Percentiles rank a stretch among this genome's conserved stretches.
Conservation (phyloP, 1,140 invertebrate genomes). For the Calliopsis andreniformis region DNA sequence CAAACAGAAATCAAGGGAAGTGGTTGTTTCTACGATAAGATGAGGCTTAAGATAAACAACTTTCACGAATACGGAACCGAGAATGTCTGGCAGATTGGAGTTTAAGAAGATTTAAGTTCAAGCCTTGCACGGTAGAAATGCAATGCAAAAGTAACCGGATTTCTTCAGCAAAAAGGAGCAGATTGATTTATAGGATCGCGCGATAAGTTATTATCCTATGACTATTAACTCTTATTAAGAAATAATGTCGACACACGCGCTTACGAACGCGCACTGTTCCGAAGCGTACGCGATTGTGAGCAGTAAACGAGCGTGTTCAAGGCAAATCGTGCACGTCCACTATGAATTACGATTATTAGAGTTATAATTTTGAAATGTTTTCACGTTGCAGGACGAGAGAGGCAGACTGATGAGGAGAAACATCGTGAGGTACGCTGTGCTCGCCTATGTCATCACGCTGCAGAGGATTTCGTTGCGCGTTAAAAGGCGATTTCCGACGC, state of each 20-base stretch:
- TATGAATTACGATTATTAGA: background rate
- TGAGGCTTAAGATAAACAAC: background rate
- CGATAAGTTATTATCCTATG: background rate
- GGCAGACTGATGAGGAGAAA: conserved; percentile 93
- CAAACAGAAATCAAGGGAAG: background rate
- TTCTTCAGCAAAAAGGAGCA: no score
- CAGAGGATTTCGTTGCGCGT: conserved; percentile 93
- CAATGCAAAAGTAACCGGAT: background rate
- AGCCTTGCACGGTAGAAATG: no score
- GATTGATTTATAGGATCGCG: conserved; percentile 15
- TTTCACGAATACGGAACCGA: background rate
- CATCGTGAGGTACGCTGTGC: conserved; percentile 94
- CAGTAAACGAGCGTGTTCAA: no score
- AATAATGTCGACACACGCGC: background rate
- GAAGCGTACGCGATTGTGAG: background rate
- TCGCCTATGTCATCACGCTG: conserved; percentile 93
- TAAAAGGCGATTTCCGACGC: conserved; percentile 93
- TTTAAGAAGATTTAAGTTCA: background rate
- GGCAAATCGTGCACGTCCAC: background rate
- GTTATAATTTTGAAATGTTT: conserved; percentile 40
- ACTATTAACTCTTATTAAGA: background rate
- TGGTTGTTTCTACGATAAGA: background rate
- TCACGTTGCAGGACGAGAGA: conserved; percentile 88
- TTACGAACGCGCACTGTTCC: background rate
- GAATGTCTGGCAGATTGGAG: background rate